Base-by-base conservation (phyloP, 2,797 vertebrate species). In the Halcyon smyrnensis region DNA sequence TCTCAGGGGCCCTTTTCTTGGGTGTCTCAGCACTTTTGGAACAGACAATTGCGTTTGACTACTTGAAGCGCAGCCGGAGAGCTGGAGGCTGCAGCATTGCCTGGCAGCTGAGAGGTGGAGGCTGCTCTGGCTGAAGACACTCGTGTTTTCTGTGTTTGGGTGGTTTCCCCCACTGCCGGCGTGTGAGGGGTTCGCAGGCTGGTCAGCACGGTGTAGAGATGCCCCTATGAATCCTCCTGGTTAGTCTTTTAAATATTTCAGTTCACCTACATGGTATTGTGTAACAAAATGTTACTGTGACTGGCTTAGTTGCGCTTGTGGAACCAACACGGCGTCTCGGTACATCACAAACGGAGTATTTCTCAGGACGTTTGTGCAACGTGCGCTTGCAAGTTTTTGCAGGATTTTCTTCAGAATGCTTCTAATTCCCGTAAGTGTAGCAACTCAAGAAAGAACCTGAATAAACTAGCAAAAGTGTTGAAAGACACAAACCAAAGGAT, bases 401-500 rank as follows among this genome's bases (percentile, higher is more conserved):
- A 88, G 65, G 76, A 54, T 84, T 90, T 80, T 94, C 48, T 68
- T 71, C 3, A 4, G 60, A 56, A 53, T 25, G n/a, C 19, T 88
- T 50, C 83, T 45, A 60, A 93, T 86, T 91, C 86, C 83, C 36
- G 1, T 48, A 70, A 85, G 69, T 24, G 73, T 19, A 81, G 76
- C 18, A 84, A 45, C 53, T 71, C 60, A 65, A 94, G 88, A 84
- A 81, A 81, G 45, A 86, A 25, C 68, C 73, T 70, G 88, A 93
- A 80, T 45, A 75, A 95, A 90, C 57, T 28, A 94, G 71, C 34
- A 54, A 8, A 60, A 77, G 76, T 93, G 92, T 78, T 64, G 77
- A 95, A 96, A 95, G 83, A 71, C 62, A 64, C 51, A 78, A 89
- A 90, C 76, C 62, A 90, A 88, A 93, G 45, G 62, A 85, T 94